A percentile compares a stretch with the other conserved stretches of the same genome.
Conservation (phyloP, 2,797 vertebrate species). For the Galago senegalensis region DNA sequence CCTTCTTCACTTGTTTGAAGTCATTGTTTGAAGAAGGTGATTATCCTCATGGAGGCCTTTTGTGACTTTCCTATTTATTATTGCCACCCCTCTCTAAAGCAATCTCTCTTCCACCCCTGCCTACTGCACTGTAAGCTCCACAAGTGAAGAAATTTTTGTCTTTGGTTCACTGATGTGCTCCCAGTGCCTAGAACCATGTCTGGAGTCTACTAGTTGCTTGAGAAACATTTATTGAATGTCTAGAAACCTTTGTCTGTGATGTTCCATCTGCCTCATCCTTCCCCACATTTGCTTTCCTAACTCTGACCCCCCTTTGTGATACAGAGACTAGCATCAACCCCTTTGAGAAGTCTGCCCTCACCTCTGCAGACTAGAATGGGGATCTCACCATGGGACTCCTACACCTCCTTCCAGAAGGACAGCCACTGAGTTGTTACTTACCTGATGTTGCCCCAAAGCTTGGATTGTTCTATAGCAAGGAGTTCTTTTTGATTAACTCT, state of each 20-base stretch:
- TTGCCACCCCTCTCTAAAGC: neutral
- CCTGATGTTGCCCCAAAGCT: accelerated
- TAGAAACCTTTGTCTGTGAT: neutral
- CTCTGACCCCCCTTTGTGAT: neutral
- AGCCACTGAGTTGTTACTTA: no score
- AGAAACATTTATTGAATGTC: neutral
- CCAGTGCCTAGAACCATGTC: neutral
- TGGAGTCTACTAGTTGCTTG: neutral
- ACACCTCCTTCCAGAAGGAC: neutral
- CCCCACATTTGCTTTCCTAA: neutral
- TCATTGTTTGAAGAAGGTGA: neutral
- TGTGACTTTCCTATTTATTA: neutral
- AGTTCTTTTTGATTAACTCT: neutral
- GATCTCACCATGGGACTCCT: neutral
- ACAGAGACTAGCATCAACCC: neutral
- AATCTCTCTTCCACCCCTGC: accelerated
- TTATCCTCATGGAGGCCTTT: neutral
- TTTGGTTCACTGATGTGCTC: neutral
- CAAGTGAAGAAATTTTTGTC: accelerated
- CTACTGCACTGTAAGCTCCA: neutral
- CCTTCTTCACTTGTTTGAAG: neutral
- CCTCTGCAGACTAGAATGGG: neutral
- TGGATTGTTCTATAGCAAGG: neutral
- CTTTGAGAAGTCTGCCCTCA: neutral
- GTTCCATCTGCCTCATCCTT: neutral